Conservation (phyloP, 53 echinoderm and acorn worm species). For the Hippasteria phrygiana region DNA sequence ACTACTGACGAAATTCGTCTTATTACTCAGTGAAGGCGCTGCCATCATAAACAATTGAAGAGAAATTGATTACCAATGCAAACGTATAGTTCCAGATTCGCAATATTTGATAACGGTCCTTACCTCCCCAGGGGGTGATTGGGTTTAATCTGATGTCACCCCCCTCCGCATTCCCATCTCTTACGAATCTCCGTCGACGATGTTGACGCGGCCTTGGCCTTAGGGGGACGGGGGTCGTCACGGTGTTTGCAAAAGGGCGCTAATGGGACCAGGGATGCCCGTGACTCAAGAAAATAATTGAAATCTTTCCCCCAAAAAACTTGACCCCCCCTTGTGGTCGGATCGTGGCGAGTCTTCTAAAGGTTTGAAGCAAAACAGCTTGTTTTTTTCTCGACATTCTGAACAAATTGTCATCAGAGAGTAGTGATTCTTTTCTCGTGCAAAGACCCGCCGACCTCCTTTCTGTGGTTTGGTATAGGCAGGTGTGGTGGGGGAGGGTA, state of each 20-base stretch:
- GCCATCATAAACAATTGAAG: no score
- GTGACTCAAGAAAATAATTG: neutral
- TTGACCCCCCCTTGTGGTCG: neutral
- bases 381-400: neutral
- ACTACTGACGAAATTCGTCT: no score
- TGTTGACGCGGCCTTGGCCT: conserved; percentile 50
- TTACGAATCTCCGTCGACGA: neutral
- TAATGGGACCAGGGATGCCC: conserved; percentile 18
- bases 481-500: no score
- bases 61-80: no score
- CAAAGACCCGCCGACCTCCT: no score
- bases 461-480: no score
- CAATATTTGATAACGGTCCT: no score
- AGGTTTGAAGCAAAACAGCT: neutral
- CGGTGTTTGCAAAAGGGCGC: conserved; percentile 30
- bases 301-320: neutral
- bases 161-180: neutral
- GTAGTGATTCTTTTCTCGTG: no score
- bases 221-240: conserved; percentile 17
- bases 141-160: conserved; percentile 31
- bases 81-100: neutral
- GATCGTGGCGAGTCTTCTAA: neutral
- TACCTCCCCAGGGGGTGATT: conserved; percentile 36
- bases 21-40: no score
- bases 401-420: neutral